Percentiles rank a stretch among this genome's conserved stretches.
Conservation (phyloP, 1,140 invertebrate species). For the Drosophila biarmipes region DNA sequence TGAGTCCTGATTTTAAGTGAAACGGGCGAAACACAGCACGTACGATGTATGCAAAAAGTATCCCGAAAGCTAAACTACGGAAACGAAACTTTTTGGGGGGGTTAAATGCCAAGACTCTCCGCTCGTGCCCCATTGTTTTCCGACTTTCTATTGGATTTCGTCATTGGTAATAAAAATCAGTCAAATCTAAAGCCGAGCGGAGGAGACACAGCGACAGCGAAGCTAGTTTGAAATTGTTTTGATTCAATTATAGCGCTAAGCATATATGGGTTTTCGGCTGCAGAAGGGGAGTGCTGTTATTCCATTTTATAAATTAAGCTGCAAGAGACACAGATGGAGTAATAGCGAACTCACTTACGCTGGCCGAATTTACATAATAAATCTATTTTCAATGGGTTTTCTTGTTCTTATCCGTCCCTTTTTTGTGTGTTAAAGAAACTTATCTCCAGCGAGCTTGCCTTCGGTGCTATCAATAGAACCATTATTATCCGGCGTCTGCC, state of each 20-base stretch:
- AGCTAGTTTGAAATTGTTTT: conserved; percentile 73
- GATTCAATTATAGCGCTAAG: conserved; percentile 62
- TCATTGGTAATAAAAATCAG: conserved; percentile 78
- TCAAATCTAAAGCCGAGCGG: conserved; percentile 59
- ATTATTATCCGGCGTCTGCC: conserved; percentile 47
- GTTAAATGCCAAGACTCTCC: conserved; percentile 60
- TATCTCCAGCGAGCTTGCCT: conserved; percentile 39
- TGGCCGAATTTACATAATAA: conserved; percentile 80
- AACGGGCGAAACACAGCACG: conserved; percentile 55
- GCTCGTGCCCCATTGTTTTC: conserved; percentile 32
- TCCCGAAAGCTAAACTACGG: conserved; percentile 22
- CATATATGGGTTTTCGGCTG: conserved; percentile 5
- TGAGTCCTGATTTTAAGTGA: conserved; percentile 24
- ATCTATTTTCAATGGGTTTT: conserved; percentile 81
- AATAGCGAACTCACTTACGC: conserved; percentile 62
- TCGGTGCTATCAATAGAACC: conserved; percentile 58
- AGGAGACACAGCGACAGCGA: conserved; percentile 35
- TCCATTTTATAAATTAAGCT: conserved; percentile 70
- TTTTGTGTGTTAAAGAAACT: conserved; percentile 29
- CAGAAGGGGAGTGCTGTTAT: neutral
- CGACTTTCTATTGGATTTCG: conserved; percentile 68
- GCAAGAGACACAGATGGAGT: conserved; percentile 21
- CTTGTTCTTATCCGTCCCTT: conserved; percentile 19
- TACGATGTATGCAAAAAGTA: conserved; percentile 52
- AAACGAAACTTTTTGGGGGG: conserved; percentile 55